phyloP scores from a whole-genome alignment of 30 jellyfish, hydroid and myxozoan genomes.

The Aurelia coerulea region DNA sequence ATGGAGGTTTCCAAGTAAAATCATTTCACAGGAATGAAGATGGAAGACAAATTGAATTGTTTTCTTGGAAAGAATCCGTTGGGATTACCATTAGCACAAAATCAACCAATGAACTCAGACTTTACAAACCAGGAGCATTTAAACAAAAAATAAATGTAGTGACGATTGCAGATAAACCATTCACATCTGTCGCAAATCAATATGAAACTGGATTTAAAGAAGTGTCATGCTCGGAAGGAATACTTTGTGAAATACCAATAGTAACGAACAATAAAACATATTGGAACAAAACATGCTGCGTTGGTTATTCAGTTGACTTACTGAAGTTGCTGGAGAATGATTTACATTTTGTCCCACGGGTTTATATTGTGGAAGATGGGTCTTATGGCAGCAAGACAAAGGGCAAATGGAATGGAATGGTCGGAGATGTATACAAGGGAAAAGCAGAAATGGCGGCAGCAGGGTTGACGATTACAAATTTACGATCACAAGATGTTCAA shows the following conservation, averaged over 20 bases:
- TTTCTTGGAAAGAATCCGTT: too few species aligned
- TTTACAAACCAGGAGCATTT: too few species aligned
- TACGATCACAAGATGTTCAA: constrained; percentile 63
- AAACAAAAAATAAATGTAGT: constrained; percentile 9
- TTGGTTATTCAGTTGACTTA: constrained; percentile 71
- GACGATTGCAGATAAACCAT: constrained; percentile 33
- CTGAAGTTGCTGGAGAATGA: constrained; percentile 45
- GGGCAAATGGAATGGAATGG: constrained; percentile 93
- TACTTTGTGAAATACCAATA: constrained; percentile 11
- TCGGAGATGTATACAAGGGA: constrained; percentile 70
- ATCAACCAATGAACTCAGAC: too few species aligned
- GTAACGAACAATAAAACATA: neutral
- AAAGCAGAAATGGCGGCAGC: constrained; percentile 94
- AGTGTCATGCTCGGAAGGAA: constrained; percentile 34
- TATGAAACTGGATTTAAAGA: constrained; percentile 7
- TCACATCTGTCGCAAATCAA: constrained; percentile 29
- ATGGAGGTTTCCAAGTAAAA: too few species aligned
- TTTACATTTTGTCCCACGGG: constrained; percentile 35
- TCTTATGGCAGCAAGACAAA: constrained; percentile 61
- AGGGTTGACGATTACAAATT: constrained; percentile 61
- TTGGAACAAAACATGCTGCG: constrained; percentile 75
- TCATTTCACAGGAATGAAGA: too few species aligned
- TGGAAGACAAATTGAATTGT: too few species aligned
- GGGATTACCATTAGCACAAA: too few species aligned
- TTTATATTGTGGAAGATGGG: constrained; percentile 81